These are phyloP conservation scores for Eremobia ochroleuca DNA, from an alignment of 2,888 invertebrate species.

Conservation along the genomic window DNA sequence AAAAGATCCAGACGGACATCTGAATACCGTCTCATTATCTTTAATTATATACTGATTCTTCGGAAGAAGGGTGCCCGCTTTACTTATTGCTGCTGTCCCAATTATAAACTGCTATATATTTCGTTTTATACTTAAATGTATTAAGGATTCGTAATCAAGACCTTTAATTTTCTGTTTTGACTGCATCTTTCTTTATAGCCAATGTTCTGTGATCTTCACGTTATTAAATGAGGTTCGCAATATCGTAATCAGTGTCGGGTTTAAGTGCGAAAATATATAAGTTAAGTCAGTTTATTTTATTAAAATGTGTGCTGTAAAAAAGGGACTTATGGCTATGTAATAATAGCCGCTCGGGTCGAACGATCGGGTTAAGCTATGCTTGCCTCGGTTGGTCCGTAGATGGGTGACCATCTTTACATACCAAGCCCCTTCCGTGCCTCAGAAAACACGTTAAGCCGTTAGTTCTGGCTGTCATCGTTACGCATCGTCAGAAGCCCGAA, in stretches of 20 bases:
- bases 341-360: not conserved
- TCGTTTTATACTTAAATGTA: constrained; percentile 67
- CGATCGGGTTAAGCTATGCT: not conserved
- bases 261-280: constrained; percentile 4
- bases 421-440: not conserved
- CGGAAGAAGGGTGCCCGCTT: constrained; percentile 79
- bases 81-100: constrained; percentile 75
- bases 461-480: not conserved
- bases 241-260: constrained; percentile 1
- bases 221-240: constrained; percentile 10
- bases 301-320: not conserved
- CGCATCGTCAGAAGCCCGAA: not conserved
- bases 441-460: not conserved
- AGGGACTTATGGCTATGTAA: no score
- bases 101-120: constrained; percentile 70
- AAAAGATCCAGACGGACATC: constrained; percentile 88
- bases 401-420: not conserved
- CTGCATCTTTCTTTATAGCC: constrained; percentile 41
- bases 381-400: not conserved
- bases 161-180: constrained; percentile 58
- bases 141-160: constrained; percentile 60
- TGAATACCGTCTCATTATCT: constrained; percentile 90
- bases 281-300: not conserved
- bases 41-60: constrained; percentile 90
- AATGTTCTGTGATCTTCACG: constrained; percentile 32